Evolutionary conservation across 1,140 invertebrate species (phyloP), one percentile per base, ranked within the genome.

Genomic region (Vanessa tameamea): DNA sequence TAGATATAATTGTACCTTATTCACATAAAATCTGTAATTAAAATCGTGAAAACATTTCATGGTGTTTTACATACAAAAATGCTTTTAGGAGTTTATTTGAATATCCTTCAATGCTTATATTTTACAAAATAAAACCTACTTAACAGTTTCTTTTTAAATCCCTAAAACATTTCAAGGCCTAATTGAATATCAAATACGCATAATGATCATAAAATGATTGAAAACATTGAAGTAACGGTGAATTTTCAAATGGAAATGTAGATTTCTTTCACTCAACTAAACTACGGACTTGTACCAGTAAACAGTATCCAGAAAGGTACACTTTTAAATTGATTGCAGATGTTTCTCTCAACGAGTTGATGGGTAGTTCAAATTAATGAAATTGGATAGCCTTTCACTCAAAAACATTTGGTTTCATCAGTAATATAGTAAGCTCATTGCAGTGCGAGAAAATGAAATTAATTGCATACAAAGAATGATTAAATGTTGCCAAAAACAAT

Each of bases 311-410:
- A 23, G 31, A 59, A 47, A 53, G 31, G 31, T 67, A 57, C 51
- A 57, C 31, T 68, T 47, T 68, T 57, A 68, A 68, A 57, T 68
- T 68, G 66, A 57, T 68, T 57, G 66, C 31, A 68, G 51, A 23
- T 68, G 59, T 68, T 57, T 68, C 66, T 57, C 51, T 1, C 31
- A 16, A n/a, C 53, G 53, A 68, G 51, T 14, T 51, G 51, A 20
- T 55, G 47, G 64, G 48, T 55, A 37, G 64, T 48, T 31, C 47
- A 53, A 55, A 59, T 43, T 57, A 68, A 68, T 68, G 51, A 68
- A 55, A 68, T 57, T 68, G 53, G 31, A 57, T 59, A 57, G 31
- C 53, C 53, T 68, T 59, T 68, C 53, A 53, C 16, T 68, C 53
- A 68, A 61, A 37, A 26, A 47, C 66, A 57, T 68, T 68, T 68